Percentiles rank a stretch among this genome's conserved stretches.
These are phyloP conservation scores for Pogona vitticeps DNA, from an alignment of 2,113 vertebrate species.

Conservation along the genomic window DNA sequence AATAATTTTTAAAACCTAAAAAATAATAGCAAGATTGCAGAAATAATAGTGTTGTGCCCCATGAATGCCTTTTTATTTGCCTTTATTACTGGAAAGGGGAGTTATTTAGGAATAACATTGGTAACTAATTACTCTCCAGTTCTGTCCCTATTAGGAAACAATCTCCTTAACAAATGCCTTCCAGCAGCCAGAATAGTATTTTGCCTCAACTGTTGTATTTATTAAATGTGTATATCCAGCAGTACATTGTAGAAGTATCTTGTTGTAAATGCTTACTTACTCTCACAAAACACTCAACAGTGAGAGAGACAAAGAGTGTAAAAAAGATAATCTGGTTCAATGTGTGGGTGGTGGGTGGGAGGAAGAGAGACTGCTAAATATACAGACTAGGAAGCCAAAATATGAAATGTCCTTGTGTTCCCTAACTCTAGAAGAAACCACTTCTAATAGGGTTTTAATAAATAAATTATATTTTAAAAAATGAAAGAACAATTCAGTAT, in stretches of 20 bases:
- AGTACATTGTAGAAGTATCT: neutral
- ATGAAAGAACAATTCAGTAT: neutral
- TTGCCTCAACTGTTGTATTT: neutral
- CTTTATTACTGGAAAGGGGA: neutral
- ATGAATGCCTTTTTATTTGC: neutral
- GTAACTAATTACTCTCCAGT: neutral
- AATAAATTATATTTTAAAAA: conserved; percentile 16
- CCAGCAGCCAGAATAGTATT: neutral
- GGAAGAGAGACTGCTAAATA: conserved; percentile 19
- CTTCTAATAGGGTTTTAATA: conserved; percentile 36
- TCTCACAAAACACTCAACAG: neutral
- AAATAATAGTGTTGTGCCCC: too few species aligned
- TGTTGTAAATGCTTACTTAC: neutral
- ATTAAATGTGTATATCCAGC: neutral
- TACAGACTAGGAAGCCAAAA: neutral
- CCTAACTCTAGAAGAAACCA: conserved; percentile 10
- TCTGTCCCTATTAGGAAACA: neutral
- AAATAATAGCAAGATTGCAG: too few species aligned
- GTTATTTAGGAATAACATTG: neutral
- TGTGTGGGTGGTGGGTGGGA: too few species aligned
- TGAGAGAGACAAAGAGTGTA: neutral
- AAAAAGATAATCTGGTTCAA: conserved; percentile 7
- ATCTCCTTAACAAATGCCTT: neutral
- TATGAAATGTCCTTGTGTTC: neutral
- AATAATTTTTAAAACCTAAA: too few species aligned